These are phyloP conservation scores for Ammodytes dubius DNA, from an alignment of 2,113 vertebrate species.

Conservation along the genomic window DNA sequence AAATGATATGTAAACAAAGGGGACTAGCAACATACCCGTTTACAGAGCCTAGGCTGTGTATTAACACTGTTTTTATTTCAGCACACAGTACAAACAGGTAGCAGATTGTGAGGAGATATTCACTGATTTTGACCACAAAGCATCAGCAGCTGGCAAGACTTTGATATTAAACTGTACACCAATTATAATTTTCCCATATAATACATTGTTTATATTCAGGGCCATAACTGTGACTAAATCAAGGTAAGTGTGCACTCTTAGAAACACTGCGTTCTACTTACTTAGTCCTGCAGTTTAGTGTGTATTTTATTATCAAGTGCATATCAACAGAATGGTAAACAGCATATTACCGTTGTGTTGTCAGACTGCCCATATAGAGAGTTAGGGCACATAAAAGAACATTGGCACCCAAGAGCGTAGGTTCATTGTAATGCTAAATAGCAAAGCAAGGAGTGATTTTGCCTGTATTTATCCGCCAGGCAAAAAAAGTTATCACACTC, in stretches of 20 bases:
- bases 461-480: slow-evolving; percentile 72
- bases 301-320: slow-evolving; percentile 20
- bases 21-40: too few relatives aligned
- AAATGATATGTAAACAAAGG: too few relatives aligned
- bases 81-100: too few relatives aligned
- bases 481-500: slow-evolving; percentile 65
- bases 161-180: slow-evolving; percentile 2
- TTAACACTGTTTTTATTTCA: too few relatives aligned
- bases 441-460: slow-evolving; percentile 54
- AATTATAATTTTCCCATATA: slow-evolving; percentile 8
- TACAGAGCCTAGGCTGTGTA: too few relatives aligned
- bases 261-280: neutral
- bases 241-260: slow-evolving; percentile 10
- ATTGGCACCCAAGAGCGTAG: slow-evolving; percentile 56
- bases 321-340: slow-evolving; percentile 43
- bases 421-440: slow-evolving; percentile 73
- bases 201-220: slow-evolving; percentile 10
- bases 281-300: neutral
- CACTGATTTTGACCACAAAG: too few relatives aligned
- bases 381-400: slow-evolving; percentile 66
- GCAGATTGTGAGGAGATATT: too few relatives aligned
- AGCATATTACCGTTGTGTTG: slow-evolving; percentile 41
- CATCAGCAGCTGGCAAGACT: neutral
- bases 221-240: neutral
- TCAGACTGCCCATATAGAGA: slow-evolving; percentile 21